phyloP scores from a whole-genome alignment of 2,113 vertebrate genomes.

The Zosterops pallidus region DNA sequence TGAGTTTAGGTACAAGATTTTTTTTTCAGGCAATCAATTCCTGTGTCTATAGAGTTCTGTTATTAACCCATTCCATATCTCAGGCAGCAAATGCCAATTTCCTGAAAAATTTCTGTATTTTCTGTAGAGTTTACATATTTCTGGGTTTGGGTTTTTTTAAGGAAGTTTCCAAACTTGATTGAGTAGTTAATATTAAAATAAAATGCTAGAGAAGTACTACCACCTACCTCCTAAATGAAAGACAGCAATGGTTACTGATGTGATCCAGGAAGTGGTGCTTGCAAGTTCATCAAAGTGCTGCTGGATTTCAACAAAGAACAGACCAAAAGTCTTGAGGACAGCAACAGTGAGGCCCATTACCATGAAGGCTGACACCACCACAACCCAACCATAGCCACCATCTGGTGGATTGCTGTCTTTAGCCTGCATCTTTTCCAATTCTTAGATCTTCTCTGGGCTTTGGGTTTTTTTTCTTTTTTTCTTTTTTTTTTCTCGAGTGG shows the following conservation, averaged over 20 bases:
- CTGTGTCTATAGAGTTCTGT: background rate
- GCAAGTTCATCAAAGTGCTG: slow-evolving; percentile 70
- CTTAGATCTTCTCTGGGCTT: background rate
- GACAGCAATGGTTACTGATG: slow-evolving; percentile 70
- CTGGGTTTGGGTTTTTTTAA: background rate
- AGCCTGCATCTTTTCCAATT: background rate
- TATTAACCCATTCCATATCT: background rate
- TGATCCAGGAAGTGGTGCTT: slow-evolving; percentile 81
- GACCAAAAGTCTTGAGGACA: slow-evolving; percentile 76
- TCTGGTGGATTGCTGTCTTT: slow-evolving; percentile 38
- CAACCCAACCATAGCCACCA: slow-evolving; percentile 79
- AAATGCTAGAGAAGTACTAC: background rate
- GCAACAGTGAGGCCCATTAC: slow-evolving; percentile 76
- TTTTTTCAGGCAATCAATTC: background rate
- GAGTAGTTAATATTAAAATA: background rate
- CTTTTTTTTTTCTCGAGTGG: background rate
- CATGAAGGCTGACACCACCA: slow-evolving; percentile 75
- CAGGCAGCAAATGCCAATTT: background rate
- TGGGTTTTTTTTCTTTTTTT: background rate
- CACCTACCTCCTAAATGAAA: slow-evolving; percentile 78
- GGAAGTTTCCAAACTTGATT: background rate
- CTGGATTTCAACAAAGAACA: slow-evolving; percentile 82
- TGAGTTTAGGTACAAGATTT: background rate
- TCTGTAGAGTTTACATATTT: background rate
- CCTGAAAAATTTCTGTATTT: background rate